phyloP scores from a whole-genome alignment of 2,797 vertebrate genomes.

The Schizopygopsis malacanthus region DNA sequence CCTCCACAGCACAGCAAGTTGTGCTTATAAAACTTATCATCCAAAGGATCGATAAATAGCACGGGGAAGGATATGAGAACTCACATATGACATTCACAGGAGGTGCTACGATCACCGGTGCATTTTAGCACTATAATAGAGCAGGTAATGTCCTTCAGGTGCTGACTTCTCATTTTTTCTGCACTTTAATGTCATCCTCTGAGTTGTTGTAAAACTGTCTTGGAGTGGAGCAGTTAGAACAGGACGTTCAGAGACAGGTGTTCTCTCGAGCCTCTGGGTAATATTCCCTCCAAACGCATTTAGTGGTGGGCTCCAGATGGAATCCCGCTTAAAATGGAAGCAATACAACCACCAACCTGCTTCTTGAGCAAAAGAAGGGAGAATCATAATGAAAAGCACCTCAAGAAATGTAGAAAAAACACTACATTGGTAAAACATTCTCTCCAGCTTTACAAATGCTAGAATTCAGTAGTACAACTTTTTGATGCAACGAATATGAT shows the following conservation, averaged over 20 bases:
- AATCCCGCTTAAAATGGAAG: constrained; percentile 33
- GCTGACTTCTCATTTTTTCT: constrained; percentile 45
- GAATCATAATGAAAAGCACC: constrained; percentile 35
- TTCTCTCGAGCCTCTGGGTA: constrained; percentile 44
- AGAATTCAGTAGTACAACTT: not conserved
- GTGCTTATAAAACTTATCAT: constrained; percentile 48
- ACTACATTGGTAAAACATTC: constrained; percentile 20
- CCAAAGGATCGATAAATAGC: constrained; percentile 52
- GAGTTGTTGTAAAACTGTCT: constrained; percentile 49
- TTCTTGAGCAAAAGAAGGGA: constrained; percentile 19
- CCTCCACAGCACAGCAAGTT: constrained; percentile 29
- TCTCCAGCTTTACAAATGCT: constrained; percentile 5
- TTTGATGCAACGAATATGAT: not conserved
- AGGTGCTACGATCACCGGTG: constrained; percentile 37
- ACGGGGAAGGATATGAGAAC: constrained; percentile 39
- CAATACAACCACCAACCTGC: constrained; percentile 32
- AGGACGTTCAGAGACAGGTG: constrained; percentile 48
- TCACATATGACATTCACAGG: constrained; percentile 45
- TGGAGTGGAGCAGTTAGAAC: constrained; percentile 38
- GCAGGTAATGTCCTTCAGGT: constrained; percentile 50
- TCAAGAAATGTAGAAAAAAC: constrained; percentile 34
- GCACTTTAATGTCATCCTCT: constrained; percentile 39
- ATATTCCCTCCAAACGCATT: constrained; percentile 45
- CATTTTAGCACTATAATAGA: constrained; percentile 47
- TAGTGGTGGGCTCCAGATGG: constrained; percentile 43